Conservation (phyloP, 1,140 invertebrate species). For the Penaeus japonicus region DNA sequence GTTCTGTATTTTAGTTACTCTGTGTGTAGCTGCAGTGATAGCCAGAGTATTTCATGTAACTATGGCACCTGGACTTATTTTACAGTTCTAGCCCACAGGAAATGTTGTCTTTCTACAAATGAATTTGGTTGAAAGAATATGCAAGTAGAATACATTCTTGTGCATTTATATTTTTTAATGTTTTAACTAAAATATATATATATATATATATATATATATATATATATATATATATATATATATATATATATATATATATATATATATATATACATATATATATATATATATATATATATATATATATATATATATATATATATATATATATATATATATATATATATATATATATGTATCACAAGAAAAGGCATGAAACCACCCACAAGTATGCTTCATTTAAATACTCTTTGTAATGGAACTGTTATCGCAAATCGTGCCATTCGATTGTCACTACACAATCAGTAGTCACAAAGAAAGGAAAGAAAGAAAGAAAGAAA, state of each 20-base stretch:
- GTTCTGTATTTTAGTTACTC: too few relatives aligned
- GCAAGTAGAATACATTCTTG: background rate
- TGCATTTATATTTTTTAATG: background rate
- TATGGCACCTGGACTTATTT: too few relatives aligned
- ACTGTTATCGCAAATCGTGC: background rate
- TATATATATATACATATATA: background rate
- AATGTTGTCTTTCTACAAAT: too few relatives aligned
- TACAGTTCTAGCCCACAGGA: too few relatives aligned
- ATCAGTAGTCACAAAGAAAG: too few relatives aligned
- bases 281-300: background rate
- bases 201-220: background rate
- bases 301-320: background rate
- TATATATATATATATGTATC: background rate
- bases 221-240: slow-evolving; percentile 10
- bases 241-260: slow-evolving; percentile 7
- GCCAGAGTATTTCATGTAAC: too few relatives aligned
- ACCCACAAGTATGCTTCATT: background rate
- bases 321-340: background rate
- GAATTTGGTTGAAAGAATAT: background rate
- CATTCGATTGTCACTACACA: background rate
- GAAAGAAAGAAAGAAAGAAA: too few relatives aligned
- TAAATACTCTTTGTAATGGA: background rate
- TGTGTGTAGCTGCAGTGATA: too few relatives aligned
- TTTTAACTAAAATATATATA: background rate
- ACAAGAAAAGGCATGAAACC: background rate